Base-by-base conservation (phyloP, 2,113 vertebrate species). In the Gavia stellata region DNA sequence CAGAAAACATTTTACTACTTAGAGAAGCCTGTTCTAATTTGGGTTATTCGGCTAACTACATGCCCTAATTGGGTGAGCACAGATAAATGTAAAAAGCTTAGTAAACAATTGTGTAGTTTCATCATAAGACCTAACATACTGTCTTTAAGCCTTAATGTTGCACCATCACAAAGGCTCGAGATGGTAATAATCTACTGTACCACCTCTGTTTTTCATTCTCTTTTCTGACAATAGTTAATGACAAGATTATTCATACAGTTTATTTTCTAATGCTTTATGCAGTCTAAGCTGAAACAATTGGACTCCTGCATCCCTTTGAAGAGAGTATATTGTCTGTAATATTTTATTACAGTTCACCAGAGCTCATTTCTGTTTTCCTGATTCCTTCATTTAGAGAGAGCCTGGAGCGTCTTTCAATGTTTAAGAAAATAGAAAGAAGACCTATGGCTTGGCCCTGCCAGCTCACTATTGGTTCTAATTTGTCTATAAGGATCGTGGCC, bases 401-500 rank as follows among this genome's bases (percentile, higher is more conserved):
- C 72, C 94, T 99, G 21, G 98, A 98, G 96, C 98, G 98, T 72
- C 98, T 99, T 86, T 98, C 97, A 18, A 97, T 99, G 97, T 99
- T 99, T 89, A 99, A 99, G 97, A 98, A 97, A 59, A 98, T 98
- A 23, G 98, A 98, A 97, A 98, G 97, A 88, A 98, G 71, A 70
- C 98, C 99, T 12, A 90, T 97, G 92, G 40, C 98, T 49, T 99
- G 99, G 99, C 97, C 98, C 38, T 99, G 99, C 94, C 98, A 98
- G 38, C 98, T 99, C 84, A 99, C 99, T 87, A 99, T 99, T 52
- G 99, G 99, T 92, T 98, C 98, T 96, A 91, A 97, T 85, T 96
- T 99, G 59, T 97, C 99, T 83, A 99, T 99, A 97, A 98, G 97
- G 71, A 99, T 99, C 34, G 95, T 99, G 74, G 99, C 98, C 70